Evolutionary conservation across 2,888 invertebrate genomes (phyloP).

Genomic region (Patella pellucida): DNA sequence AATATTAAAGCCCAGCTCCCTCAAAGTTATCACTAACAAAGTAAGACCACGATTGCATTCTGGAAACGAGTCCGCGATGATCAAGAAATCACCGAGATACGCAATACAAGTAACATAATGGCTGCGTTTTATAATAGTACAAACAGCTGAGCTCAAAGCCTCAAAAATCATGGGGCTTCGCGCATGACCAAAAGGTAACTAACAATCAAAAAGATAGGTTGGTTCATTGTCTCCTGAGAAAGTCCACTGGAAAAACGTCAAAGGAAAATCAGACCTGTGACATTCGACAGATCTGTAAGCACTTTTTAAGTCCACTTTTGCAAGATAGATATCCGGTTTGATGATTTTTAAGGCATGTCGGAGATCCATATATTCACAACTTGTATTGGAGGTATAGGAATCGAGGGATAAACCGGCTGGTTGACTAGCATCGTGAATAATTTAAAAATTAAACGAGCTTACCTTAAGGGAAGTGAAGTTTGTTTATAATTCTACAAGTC

Average conservation of each 20-base stretch:
- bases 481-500: no score
- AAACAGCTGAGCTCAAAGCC: not conserved
- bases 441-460: no score
- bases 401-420: no score
- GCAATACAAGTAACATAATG: not conserved
- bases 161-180: not conserved
- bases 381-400: not conserved
- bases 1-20: not conserved
- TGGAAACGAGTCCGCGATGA: not conserved
- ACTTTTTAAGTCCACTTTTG: conserved; percentile 10
- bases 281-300: no score
- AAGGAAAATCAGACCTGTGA: not conserved
- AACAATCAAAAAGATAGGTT: not conserved
- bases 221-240: not conserved
- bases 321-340: not conserved
- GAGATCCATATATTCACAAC: conserved; percentile 10
- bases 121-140: not conserved
- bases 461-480: no score
- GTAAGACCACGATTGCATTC: not conserved
- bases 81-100: not conserved
- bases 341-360: conserved; percentile 7
- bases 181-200: not conserved
- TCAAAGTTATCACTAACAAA: not conserved
- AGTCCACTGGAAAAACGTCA: not conserved
- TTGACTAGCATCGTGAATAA: no score